These are phyloP conservation scores for Temnothorax unifasciatus DNA, from an alignment of 2,888 invertebrate species.

Conservation along the genomic window DNA sequence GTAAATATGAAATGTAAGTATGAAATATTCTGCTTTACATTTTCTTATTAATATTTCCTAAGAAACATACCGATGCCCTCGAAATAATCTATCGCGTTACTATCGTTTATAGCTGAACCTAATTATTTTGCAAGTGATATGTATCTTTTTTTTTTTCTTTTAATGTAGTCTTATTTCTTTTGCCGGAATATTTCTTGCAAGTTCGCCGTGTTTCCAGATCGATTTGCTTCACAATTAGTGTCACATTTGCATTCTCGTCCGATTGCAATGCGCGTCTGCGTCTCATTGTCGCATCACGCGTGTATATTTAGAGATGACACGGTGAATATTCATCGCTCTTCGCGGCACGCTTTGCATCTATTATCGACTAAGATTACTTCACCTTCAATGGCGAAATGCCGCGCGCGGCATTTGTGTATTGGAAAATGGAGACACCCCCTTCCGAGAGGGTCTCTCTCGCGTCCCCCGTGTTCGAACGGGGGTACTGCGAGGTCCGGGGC, in stretches of 20 bases:
- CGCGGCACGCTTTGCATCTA: constrained; percentile 23
- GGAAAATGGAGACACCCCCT: constrained; percentile 71
- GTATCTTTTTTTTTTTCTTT: not conserved
- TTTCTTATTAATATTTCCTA: not conserved
- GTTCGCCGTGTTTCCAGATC: not conserved
- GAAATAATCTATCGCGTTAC: not conserved
- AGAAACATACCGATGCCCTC: not conserved
- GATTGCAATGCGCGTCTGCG: not conserved
- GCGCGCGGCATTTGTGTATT: constrained; percentile 52
- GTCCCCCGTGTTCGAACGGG: constrained; percentile 21
- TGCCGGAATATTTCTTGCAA: not conserved
- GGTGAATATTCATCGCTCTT: constrained; percentile 35
- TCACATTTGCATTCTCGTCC: constrained; percentile 11
- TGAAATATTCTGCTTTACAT: not conserved
- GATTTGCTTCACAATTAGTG: constrained; percentile 1
- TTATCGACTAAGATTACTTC: constrained; percentile 60
- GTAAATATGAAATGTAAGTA: constrained; percentile 98
- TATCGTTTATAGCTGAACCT: not conserved
- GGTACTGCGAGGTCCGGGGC: constrained; percentile 45
- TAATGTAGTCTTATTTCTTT: not conserved
- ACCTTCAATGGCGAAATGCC: constrained; percentile 57
- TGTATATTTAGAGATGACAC: constrained; percentile 41
- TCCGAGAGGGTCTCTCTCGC: constrained; percentile 57
- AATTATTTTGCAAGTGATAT: not conserved
- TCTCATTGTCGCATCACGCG: constrained; percentile 22